Evolutionary conservation across 2,113 vertebrate species (phyloP).

Genomic region (Atractosteus spatula): DNA sequence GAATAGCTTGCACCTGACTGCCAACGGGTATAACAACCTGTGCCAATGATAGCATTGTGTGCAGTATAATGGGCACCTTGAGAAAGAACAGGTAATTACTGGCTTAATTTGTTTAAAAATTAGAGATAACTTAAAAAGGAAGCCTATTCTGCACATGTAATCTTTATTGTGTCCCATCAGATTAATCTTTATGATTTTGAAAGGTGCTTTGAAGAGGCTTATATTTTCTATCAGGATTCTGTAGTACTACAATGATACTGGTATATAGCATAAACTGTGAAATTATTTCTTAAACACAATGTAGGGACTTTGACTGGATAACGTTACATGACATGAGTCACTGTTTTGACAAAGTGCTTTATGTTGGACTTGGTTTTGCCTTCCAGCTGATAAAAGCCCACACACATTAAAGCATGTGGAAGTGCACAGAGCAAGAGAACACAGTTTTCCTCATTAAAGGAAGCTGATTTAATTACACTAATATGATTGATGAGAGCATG

Average conservation of each 20-base stretch:
- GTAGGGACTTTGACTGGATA: background rate
- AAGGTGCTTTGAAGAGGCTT: too few relatives aligned
- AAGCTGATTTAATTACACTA: constrained; percentile 32
- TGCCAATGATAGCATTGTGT: constrained; percentile 30
- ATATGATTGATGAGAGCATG: too few relatives aligned
- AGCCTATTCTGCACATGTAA: too few relatives aligned
- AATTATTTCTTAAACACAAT: constrained; percentile 50
- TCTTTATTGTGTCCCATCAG: too few relatives aligned
- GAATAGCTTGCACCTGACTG: constrained; percentile 43
- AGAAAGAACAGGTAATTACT: constrained; percentile 44
- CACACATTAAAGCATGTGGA: constrained; percentile 26
- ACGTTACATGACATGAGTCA: background rate
- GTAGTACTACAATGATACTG: constrained; percentile 44
- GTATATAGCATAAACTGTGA: constrained; percentile 21
- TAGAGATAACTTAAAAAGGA: too few relatives aligned
- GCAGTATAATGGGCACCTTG: constrained; percentile 23
- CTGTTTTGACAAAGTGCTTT: constrained; percentile 34
- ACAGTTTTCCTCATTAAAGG: constrained; percentile 50
- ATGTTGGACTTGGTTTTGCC: constrained; percentile 40
- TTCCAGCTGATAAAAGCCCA: constrained; percentile 41
- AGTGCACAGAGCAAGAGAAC: constrained; percentile 33
- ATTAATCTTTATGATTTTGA: too few relatives aligned
- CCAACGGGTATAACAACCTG: constrained; percentile 25
- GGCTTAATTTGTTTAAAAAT: constrained; percentile 17
- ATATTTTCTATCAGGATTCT: too few relatives aligned